Conservation (phyloP, 2,113 vertebrate genomes). For the Seriola dumerili region DNA sequence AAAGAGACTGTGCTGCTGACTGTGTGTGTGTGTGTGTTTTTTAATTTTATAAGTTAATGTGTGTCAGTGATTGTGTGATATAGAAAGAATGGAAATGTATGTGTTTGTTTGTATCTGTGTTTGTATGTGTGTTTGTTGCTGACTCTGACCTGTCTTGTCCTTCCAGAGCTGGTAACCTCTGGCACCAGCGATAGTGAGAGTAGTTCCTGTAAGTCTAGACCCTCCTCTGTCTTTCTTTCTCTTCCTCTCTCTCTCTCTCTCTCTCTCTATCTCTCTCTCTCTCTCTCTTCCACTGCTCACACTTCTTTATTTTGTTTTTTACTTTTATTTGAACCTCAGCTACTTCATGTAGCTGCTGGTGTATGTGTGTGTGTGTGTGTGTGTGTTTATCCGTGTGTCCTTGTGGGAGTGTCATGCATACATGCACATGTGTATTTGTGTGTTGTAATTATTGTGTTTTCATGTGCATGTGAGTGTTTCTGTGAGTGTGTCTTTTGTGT, state of each 20-base stretch:
- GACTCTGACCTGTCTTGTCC: slow-evolving; percentile 89
- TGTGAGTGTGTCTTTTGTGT: slow-evolving; percentile 16
- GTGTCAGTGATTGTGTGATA: slow-evolving; percentile 12
- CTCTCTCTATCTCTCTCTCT: not conserved
- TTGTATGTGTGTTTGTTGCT: slow-evolving; percentile 80
- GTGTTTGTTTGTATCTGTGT: slow-evolving; percentile 48
- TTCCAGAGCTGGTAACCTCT: slow-evolving; percentile 99
- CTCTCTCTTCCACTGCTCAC: not conserved
- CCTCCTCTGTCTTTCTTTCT: slow-evolving; percentile 50
- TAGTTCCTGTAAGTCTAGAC: slow-evolving; percentile 96
- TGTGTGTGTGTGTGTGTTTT: no score
- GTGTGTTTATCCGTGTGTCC: slow-evolving; percentile 31
- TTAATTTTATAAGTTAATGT: no score
- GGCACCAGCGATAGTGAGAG: slow-evolving; percentile 99
- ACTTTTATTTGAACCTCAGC: slow-evolving; percentile 24
- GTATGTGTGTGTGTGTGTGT: slow-evolving; percentile 18
- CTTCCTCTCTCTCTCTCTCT: slow-evolving; percentile 11
- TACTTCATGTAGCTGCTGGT: slow-evolving; percentile 4
- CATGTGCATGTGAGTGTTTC: slow-evolving; percentile 30
- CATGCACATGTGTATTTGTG: slow-evolving; percentile 8
- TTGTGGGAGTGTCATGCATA: not conserved
- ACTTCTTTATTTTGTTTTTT: not conserved
- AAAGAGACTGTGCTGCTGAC: not conserved
- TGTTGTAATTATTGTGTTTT: slow-evolving; percentile 34
- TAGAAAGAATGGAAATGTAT: slow-evolving; percentile 20